Base-by-base conservation (phyloP, 2,113 vertebrate species). In the Pungitius pungitius region DNA sequence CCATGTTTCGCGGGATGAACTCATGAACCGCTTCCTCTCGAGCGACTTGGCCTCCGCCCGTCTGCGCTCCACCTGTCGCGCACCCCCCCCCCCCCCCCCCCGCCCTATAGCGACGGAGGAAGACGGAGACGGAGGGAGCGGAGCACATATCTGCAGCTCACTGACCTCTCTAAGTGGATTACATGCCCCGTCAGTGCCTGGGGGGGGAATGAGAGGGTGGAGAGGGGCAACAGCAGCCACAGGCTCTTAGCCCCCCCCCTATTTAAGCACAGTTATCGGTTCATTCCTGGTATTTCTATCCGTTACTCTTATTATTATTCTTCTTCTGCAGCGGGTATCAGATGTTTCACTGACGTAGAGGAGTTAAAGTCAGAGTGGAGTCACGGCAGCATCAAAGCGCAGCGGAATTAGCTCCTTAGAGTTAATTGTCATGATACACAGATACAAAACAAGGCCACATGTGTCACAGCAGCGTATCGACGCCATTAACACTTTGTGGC, bases 91-190 rank as follows among this genome's bases (percentile, higher is more conserved):
- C 0, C 40, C 4, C 14, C 42, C 40, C 42, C 6, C 8, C 24
- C 33, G 3, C 27, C 37, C 47, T 18, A n/a, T 7, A 30, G 15
- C 9, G 55, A 22, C 42, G 59, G 40, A 71, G 39, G 65, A 54
- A 75, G 57, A 42, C 17, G 64, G 61, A 79, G 73, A 75, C 20
- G 3, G 40, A 37, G 58, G 35, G 81, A 67, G 49, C 26, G 49
- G 78, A 67, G 70, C 80, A 85, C 69, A 92, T 91, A 84, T 88
- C 88, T 91, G 72, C 67, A 75, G 85, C 81, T 89, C 90, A 88
- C 77, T 91, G 89, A 89, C 89, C 87, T 87, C 72, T 77, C 71
- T 90, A 90, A 91, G 84, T 87, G 86, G 89, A 92, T 92, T 91
- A 90, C 76, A 75, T 54, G 78, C 79, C 77, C 82, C 40, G 43